Evolutionary conservation across 2,113 vertebrate species (phyloP), one percentile per base, ranked within the genome.

Genomic region (Pelecanoides urinatrix): DNA sequence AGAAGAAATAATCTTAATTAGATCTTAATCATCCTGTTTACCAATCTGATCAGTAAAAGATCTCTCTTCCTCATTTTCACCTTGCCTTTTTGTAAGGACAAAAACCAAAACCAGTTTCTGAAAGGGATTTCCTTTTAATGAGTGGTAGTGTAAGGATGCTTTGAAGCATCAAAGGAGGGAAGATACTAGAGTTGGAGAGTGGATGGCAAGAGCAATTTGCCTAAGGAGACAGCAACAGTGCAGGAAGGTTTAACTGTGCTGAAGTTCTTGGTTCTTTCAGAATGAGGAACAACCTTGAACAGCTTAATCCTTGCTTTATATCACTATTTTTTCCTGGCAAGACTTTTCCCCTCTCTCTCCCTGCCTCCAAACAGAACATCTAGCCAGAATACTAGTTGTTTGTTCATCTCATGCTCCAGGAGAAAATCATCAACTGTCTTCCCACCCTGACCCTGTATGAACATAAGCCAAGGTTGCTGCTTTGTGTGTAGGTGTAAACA

Each of bases 401-500:
- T 75, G 30, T 34, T 82, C 73, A 52, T 79, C 49, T 86, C 58
- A 29, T 23, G 10, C 27, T 75, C 36, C 13, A 6, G 49, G 52
- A 96, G 70, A 87, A 96, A 88, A 83, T 53, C 11, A 55, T 81
- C 42, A 82, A 14, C 70, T 82, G 2, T 25, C 74, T 94, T 94
- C 66, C 62, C n/a, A 82, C 6, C 26, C 61, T 74, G 68, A 81
- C 56, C 32, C 32, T 58, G 7, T 27, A 36, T 7, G 29, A 93
- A 56, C 53, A 30, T 13, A 4, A 94, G 78, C 88, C 92, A 94
- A 94, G 58, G 50, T 20, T 90, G 40, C 49, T 82, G 45, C n/a
- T 94, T 76, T 93, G 21, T 86, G 68, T 25, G 50, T 94, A 66
- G 78, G 58, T 92, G 88, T 95, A 88, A 95, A 72, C 74, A 96